Evolutionary conservation across 2,888 invertebrate species (phyloP), one percentile per base, ranked within the genome.

Genomic region (Coelopa pilipes): DNA sequence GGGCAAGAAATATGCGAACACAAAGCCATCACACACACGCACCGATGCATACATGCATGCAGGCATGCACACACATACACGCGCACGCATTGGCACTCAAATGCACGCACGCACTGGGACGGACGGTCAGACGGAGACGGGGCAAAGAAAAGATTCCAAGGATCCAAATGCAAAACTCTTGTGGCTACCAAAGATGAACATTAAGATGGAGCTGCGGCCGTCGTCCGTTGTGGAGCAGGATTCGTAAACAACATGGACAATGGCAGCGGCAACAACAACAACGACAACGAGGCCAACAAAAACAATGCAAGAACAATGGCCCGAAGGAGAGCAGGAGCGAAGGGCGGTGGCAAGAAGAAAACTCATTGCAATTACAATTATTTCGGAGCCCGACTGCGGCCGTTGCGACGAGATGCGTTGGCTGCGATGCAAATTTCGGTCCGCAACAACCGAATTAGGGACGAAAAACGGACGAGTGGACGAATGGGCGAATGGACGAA

Each of bases 141-240:
- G 21, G 21, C 60, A 55, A 59, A n/a, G 19, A 69, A 69, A 57
- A 55, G 12, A 46, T 57, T 69, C 46, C 46, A 69, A 57, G 69
- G 19, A 57, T 57, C 57, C 19, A 57, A 46, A 57, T 55, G 55
- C 46, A 19, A 57, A 69, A 69, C 69, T 55, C 45, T 57, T 69
- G 57, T 57, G 57, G 57, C 57, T 69, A 57, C 69, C 69, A 69
- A 69, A 69, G 69, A 59, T 69, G 69, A 46, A 69, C 57, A 46
- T 69, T 69, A 69, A 57, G 55, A 57, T 69, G 45, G 57, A 69
- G 53, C 57, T 69, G 69, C 69, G 45, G 21, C 19, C 49, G 21
- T 49, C 50, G 49, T 47, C 17, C 34, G 7, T 34, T 34, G 34
- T 34, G 34, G 34, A 34, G 34, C 2, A 34, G 7, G 4, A 34